phyloP scores from a whole-genome alignment of 2,113 vertebrate species.

The Anhinga rufa region DNA sequence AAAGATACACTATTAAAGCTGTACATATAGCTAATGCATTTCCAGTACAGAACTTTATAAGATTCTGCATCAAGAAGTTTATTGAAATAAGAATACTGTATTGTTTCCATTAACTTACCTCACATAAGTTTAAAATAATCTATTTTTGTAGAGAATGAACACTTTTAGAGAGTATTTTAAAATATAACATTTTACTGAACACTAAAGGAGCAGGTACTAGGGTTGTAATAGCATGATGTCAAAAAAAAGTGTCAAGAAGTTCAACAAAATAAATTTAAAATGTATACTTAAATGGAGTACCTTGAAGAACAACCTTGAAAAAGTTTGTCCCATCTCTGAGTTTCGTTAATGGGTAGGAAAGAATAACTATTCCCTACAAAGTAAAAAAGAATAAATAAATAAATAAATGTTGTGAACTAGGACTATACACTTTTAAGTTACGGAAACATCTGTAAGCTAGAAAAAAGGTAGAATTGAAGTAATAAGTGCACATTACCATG shows the following conservation, averaged over 20 bases:
- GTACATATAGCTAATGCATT: neutral
- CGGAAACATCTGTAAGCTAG: neutral
- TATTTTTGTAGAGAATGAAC: neutral
- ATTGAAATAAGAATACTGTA: neutral
- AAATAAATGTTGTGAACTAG: neutral
- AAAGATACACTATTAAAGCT: neutral
- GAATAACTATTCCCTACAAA: constrained; percentile 63
- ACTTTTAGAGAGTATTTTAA: neutral
- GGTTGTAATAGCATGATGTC: neutral
- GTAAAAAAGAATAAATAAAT: neutral
- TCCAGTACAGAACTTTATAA: neutral
- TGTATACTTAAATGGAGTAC: constrained; percentile 16
- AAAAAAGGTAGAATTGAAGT: neutral
- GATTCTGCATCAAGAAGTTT: neutral
- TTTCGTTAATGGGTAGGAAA: constrained; percentile 52
- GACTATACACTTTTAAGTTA: neutral
- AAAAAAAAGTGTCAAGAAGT: neutral
- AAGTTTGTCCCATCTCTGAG: constrained; percentile 50
- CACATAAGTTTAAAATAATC: neutral
- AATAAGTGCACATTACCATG: neutral
- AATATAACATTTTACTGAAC: neutral
- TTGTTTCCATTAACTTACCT: neutral
- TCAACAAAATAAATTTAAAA: neutral
- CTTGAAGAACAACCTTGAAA: constrained; percentile 69
- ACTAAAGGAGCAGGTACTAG: neutral